Base-by-base conservation (phyloP, 2,113 vertebrate genomes). In the Rattus rattus region DNA sequence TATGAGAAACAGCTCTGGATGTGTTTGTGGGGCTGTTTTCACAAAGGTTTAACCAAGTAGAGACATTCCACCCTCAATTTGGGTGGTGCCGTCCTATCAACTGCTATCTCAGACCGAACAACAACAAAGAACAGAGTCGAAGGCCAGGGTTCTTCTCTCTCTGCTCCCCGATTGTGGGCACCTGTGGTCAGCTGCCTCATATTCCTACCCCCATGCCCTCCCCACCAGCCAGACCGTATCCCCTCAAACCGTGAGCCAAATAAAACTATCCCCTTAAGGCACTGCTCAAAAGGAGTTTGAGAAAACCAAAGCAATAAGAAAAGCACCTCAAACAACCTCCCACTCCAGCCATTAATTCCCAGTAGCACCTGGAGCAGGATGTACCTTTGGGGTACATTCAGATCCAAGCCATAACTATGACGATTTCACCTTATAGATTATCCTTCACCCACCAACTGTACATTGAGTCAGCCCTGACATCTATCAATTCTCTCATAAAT, bases 401-500 rank as follows among this genome's bases (percentile, higher is more conserved):
- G 52, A 84, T 61, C 54, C 56, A 67, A 90, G 54, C 43, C 72
- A 63, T 9, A 83, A 36, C 20, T 56, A 28, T 26, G 24, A 69
- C 43, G 12, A 30, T 43, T 26, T 52, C 69, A 11, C 67, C 54
- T 8, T 47, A 49, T 5, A 43, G 63, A 43, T 36, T 12, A 73
- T 67, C 7, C 16, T 92, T 96, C 69, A 77, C 80, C 73, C 65
- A 75, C 49, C 75, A 39, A 75, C 5, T 47, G 73, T 36, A 87
- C 65, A 85, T 9, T n/a, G 30, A 80, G 39, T 92, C 85, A 47
- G 30, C 49, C 88, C 90, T 85, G 65, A 81, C 83, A 72, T 91
- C 72, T 94, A 61, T 72, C 77, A 87, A 12, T 61, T 92, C 33
- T 76, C 33, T 93, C 65, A 59, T 80, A 90, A 94, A 92, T 93